These are phyloP conservation scores for Aphelinus certus DNA, from an alignment of 1,140 invertebrate genomes.

Conservation along the genomic window DNA sequence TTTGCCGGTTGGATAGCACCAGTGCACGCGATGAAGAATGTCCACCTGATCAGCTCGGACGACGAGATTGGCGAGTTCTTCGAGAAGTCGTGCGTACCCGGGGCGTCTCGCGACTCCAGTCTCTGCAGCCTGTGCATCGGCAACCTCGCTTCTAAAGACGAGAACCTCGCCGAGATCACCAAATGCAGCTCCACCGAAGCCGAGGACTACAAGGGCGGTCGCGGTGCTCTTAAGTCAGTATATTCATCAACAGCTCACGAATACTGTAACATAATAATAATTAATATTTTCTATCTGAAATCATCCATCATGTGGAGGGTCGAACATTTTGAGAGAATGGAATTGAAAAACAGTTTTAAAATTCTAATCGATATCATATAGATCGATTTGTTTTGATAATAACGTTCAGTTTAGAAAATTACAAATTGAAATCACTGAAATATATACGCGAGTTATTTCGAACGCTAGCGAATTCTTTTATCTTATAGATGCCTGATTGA, in stretches of 20 bases:
- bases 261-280: no score
- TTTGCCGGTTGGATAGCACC: conserved; percentile 69
- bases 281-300: no score
- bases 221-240: conserved; percentile 71
- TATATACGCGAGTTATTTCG: not conserved
- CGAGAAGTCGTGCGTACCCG: conserved; percentile 60
- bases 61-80: conserved; percentile 67
- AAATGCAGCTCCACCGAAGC: conserved; percentile 59
- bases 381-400: no score
- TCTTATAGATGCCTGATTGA: conserved; percentile 71
- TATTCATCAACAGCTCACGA: conserved; percentile 36
- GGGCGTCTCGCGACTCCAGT: conserved; percentile 54
- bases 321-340: no score
- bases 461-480: conserved; percentile 38
- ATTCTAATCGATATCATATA: no score
- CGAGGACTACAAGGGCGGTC: conserved; percentile 62
- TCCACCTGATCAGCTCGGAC: conserved; percentile 61
- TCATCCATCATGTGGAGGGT: no score
- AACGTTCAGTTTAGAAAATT: no score
- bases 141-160: conserved; percentile 55
- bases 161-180: conserved; percentile 46
- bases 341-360: no score
- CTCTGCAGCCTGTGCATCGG: conserved; percentile 63
- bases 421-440: no score
- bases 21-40: conserved; percentile 60